phyloP scores from a whole-genome alignment of 2,888 invertebrate genomes.

The Drosophila mulleri region DNA sequence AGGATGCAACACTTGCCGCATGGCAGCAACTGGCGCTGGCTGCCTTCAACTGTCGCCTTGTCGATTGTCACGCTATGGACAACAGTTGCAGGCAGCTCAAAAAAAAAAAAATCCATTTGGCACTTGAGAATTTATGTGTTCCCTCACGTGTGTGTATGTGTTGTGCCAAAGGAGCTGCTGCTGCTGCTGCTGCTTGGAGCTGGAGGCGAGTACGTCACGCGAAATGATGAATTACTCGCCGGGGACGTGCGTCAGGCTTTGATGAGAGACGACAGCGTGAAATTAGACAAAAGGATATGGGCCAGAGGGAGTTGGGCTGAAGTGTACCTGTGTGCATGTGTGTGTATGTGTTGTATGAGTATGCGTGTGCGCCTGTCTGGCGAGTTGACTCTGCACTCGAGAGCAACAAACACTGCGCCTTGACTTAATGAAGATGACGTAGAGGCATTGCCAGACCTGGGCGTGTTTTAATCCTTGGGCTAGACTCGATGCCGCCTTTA shows the following conservation, averaged over 20 bases:
- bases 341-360: slow-evolving; percentile 42
- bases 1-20: slow-evolving; percentile 9
- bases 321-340: slow-evolving; percentile 12
- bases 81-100: slow-evolving; percentile 59
- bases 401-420: slow-evolving; percentile 57
- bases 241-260: slow-evolving; percentile 79
- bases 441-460: slow-evolving; percentile 39
- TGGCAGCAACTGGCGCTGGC: slow-evolving; percentile 29
- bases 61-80: slow-evolving; percentile 73
- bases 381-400: slow-evolving; percentile 62
- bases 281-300: slow-evolving; percentile 79
- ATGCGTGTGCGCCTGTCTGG: slow-evolving; percentile 41
- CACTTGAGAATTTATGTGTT: slow-evolving; percentile 80
- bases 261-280: slow-evolving; percentile 80
- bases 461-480: slow-evolving; percentile 74
- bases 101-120: slow-evolving; percentile 74
- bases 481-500: slow-evolving; percentile 58
- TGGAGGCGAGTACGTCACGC: slow-evolving; percentile 75
- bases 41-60: slow-evolving; percentile 58
- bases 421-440: slow-evolving; percentile 80
- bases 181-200: slow-evolving; percentile 29
- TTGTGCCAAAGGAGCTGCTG: slow-evolving; percentile 29
- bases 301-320: slow-evolving; percentile 43
- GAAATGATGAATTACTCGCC: slow-evolving; percentile 81
- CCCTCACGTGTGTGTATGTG: slow-evolving; percentile 12